Evolutionary conservation across 2,113 vertebrate genomes (phyloP).

Genomic region (Triplophysa tibetana): DNA sequence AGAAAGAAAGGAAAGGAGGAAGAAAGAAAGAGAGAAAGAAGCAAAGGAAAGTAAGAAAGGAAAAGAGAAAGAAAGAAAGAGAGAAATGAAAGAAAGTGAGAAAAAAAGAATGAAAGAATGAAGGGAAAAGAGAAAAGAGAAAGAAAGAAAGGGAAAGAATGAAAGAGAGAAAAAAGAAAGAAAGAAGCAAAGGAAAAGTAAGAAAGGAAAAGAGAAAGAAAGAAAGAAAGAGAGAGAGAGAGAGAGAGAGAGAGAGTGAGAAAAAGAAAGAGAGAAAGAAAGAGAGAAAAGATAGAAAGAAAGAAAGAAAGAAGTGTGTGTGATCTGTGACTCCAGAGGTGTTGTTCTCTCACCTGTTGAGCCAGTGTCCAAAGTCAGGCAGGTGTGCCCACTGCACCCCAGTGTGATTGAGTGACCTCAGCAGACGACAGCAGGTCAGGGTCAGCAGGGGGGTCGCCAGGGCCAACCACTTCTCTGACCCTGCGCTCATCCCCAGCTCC

Average conservation of each 20-base stretch:
- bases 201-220: not conserved
- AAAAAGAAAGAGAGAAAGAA: not conserved
- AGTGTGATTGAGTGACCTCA: constrained; percentile 93
- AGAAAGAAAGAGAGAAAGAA: not conserved
- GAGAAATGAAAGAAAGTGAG: no score
- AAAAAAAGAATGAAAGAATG: not conserved
- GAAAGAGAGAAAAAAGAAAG: no score
- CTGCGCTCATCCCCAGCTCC: constrained; percentile 49
- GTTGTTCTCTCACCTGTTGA: constrained; percentile 74
- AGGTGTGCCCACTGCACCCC: constrained; percentile 94
- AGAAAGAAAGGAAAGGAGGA: no score
- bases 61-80: no score
- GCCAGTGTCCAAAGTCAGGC: constrained; percentile 91
- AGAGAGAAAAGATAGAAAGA: not conserved
- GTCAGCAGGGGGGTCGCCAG: constrained; percentile 83
- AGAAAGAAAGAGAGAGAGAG: no score
- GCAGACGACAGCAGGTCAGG: constrained; percentile 85
- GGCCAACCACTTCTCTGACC: constrained; percentile 81
- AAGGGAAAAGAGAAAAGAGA: not conserved
- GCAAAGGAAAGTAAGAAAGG: no score
- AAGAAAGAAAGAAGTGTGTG: no score
- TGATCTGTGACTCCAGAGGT: no score
- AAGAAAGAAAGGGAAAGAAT: no score
- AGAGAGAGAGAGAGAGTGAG: not conserved
- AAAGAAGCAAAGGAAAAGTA: not conserved